Evolutionary conservation across 2,113 vertebrate genomes (phyloP), one percentile per base, ranked within the genome.

Genomic region (Hystrix brachyura): DNA sequence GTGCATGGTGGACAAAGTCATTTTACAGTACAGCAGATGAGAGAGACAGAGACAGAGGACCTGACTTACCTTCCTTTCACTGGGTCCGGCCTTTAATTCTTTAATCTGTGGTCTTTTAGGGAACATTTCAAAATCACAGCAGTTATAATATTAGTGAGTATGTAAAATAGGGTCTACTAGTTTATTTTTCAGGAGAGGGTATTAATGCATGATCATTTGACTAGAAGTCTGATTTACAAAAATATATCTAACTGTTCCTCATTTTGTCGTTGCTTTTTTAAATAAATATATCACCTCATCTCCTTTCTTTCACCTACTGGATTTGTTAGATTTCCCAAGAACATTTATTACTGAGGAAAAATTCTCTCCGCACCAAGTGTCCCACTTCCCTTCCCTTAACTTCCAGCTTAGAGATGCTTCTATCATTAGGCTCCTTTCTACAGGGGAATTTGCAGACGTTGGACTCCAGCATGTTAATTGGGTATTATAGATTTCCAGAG

Each of bases 381-480:
- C 5, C 5, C 10, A 29, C 23, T 15, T 15, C 13, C 1, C 11
- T 51, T 10, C 12, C 19, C 5, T 7, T 0, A 34, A 3, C 14
- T 1, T 4, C 3, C 19, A 29, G 0, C 8, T 32, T 10, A 38
- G 2, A 15, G 27, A 43, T 12, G 1, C 55, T 83, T 90, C 67
- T 48, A 0, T 48, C 38, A 65, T 80, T 74, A 90, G 18, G 7
- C 34, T 92, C 8, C 27, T 92, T 46, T 34, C 10, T 51, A 59
- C 0, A 1, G 10, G 12, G 55, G 17, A 60, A 4, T 83, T 46
- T 65, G 29, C 19, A 27, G 7, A 19, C 25, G 6, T 53, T 34
- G 1, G 15, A 78, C n/a, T 87, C n/a, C 38, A 53, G 25, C 60
- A 76, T 87, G 27, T 92, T 90, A 48, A 84, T 57, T 80, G 53